Evolutionary conservation across 2,113 vertebrate species (phyloP), one percentile per base, ranked within the genome.

Genomic region (Crotophaga sulcirostris): DNA sequence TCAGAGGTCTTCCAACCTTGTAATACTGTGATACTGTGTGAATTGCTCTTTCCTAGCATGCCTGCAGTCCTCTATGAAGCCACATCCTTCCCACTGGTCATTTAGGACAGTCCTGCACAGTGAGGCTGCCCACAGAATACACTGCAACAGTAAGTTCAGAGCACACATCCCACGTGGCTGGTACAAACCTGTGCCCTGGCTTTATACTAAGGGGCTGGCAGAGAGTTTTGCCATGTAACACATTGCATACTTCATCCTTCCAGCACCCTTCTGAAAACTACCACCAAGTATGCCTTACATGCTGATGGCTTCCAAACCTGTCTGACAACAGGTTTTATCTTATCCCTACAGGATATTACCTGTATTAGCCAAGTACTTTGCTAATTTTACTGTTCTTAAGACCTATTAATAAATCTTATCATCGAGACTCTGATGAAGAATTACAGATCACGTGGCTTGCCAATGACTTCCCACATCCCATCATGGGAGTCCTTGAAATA

Each of bases 341-440:
- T 16, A 77, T 44, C 67, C 82, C 66, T 54, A 10, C 52, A 77
- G 34, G 34, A 44, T 47, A 70, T 55, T 66, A 77, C 56, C 42
- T 66, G 28, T 42, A 68, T 76, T 34, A 76, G 91, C 70, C 89
- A 93, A 76, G 47, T 19, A 29, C 52, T 85, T 85, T 40, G 47
- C 54, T 94, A 68, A 87, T 92, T 96, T 93, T 68, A 80, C 52
- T 52, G 24, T 38, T 70, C 12, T 13, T 55, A 62, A 95, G 34
- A 55, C 75, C 13, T 68, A 47, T n/a, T 89, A 87, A 79, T 89
- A 82, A 89, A 87, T 66, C 82, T 82, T 76, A 70, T 87, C n/a
- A 24, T 12, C 11, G n/a, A 76, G 36, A 83, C 23, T 42, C 34
- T 86, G 79, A 59, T 64, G 78, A 75, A 62, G 79, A 93, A 92